A percentile compares a stretch with the other conserved stretches of the same genome.
phyloP scores from a whole-genome alignment of 1,140 invertebrate species.

The Steinernema khuongi region DNA sequence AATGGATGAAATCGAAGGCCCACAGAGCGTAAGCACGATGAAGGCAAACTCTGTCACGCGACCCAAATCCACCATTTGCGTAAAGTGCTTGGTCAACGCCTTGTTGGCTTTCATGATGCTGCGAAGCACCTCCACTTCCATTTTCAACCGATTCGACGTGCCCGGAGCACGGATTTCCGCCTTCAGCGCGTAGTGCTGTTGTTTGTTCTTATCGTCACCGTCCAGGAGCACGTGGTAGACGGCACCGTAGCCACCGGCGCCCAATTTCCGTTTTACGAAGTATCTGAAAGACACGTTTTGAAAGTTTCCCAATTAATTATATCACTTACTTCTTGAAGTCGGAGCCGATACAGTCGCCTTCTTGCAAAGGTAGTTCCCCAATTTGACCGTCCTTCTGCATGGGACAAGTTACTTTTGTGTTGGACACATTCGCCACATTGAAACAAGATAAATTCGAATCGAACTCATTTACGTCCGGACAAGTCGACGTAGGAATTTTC shows the following conservation, averaged over 20 bases:
- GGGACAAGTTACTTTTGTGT: no score
- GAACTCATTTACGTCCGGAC: no score
- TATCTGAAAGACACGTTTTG: neutral
- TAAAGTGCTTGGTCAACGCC: neutral
- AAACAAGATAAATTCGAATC: no score
- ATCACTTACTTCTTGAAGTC: neutral
- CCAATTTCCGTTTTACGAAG: neutral
- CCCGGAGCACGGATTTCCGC: neutral
- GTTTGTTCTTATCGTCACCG: neutral
- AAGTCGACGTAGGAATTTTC: no score
- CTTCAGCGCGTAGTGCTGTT: neutral
- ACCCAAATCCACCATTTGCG: neutral
- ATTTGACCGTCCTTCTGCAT: no score
- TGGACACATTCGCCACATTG: no score
- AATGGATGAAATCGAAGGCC: neutral
- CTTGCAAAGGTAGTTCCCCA: neutral
- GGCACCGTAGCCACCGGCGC: neutral
- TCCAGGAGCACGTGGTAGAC: neutral
- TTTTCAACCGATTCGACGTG: neutral
- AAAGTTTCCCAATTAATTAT: neutral
- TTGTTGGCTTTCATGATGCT: neutral
- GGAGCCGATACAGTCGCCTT: constrained; percentile 6
- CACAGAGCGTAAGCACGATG: neutral
- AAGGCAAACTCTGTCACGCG: neutral
- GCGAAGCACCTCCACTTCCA: neutral